Evolutionary conservation across 2,888 invertebrate genomes (phyloP).

Genomic region (Auanema sp.): DNA sequence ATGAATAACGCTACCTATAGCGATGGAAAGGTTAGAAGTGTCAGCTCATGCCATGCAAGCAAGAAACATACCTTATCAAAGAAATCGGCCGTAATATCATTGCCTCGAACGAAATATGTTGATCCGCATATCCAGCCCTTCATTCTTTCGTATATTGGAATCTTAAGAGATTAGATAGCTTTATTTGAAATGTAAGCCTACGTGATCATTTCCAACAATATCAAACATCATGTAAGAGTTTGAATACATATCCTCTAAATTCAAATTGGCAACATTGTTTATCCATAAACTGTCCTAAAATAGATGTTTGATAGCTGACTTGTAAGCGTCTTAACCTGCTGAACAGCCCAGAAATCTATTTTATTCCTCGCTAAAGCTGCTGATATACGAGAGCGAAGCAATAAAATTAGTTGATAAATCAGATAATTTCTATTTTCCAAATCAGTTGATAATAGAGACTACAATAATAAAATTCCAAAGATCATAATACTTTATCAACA

Average conservation of each 20-base stretch:
- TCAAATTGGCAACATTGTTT: constrained; percentile 35
- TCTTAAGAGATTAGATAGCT: constrained; percentile 19
- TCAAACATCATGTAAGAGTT: constrained; percentile 36
- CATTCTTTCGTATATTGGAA: constrained; percentile 36
- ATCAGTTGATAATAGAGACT: constrained; percentile 20
- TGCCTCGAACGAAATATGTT: constrained; percentile 40
- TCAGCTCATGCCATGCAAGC: background rate
- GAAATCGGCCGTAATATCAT: constrained; percentile 30
- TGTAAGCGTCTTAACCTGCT: constrained; percentile 25
- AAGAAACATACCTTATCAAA: constrained; percentile 20
- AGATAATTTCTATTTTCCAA: constrained; percentile 40
- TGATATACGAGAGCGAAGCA: constrained; percentile 31
- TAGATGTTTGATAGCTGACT: background rate
- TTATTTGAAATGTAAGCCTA: constrained; percentile 7
- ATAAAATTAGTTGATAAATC: constrained; percentile 37
- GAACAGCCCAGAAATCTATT: constrained; percentile 46
- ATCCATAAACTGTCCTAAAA: constrained; percentile 42
- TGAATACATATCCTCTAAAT: constrained; percentile 31
- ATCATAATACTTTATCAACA: background rate
- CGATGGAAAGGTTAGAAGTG: no score
- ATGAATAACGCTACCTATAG: constrained; percentile 36
- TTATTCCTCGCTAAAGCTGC: constrained; percentile 28
- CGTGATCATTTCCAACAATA: constrained; percentile 44
- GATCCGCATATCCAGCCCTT: constrained; percentile 50
- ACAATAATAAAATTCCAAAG: constrained; percentile 4